These are phyloP conservation scores for Microplitis demolitor DNA, from an alignment of 1,140 invertebrate species.

Conservation along the genomic window DNA sequence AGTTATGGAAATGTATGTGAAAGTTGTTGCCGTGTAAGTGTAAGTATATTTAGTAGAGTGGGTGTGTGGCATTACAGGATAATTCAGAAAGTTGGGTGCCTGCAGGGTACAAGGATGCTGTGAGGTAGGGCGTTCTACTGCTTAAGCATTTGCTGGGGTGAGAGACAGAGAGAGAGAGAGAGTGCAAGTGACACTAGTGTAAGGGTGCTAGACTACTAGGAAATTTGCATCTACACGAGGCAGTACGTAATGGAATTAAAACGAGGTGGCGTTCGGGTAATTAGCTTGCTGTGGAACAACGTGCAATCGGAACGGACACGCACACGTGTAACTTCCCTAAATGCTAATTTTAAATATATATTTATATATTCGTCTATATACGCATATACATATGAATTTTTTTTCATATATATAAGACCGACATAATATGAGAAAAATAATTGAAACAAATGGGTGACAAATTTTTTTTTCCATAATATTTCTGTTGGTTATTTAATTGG, in stretches of 20 bases:
- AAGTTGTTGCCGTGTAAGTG: not conserved
- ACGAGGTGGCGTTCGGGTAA: slow-evolving; percentile 45
- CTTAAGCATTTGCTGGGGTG: not conserved
- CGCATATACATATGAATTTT: not conserved
- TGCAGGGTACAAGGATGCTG: not conserved
- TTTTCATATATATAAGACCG: not conserved
- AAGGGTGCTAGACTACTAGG: slow-evolving; percentile 6
- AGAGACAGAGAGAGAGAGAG: not conserved
- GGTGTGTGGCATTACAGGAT: slow-evolving; percentile 46
- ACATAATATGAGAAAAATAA: no score
- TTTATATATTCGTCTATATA: not conserved
- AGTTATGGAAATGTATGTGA: not conserved
- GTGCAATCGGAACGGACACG: slow-evolving; percentile 20
- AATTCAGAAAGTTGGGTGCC: slow-evolving; percentile 51
- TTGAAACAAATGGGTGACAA: no score
- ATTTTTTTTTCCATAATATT: no score
- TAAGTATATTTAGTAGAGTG: slow-evolving; percentile 1
- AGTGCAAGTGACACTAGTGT: not conserved
- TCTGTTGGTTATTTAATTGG: no score
- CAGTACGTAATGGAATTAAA: slow-evolving; percentile 52
- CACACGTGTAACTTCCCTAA: not conserved
- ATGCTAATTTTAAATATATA: slow-evolving; percentile 9
- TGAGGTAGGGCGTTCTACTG: no score
- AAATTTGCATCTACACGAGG: slow-evolving; percentile 52
- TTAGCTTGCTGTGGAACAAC: slow-evolving; percentile 36